These are phyloP conservation scores for Bombus huntii DNA, from an alignment of 1,140 invertebrate genomes.

Conservation along the genomic window DNA sequence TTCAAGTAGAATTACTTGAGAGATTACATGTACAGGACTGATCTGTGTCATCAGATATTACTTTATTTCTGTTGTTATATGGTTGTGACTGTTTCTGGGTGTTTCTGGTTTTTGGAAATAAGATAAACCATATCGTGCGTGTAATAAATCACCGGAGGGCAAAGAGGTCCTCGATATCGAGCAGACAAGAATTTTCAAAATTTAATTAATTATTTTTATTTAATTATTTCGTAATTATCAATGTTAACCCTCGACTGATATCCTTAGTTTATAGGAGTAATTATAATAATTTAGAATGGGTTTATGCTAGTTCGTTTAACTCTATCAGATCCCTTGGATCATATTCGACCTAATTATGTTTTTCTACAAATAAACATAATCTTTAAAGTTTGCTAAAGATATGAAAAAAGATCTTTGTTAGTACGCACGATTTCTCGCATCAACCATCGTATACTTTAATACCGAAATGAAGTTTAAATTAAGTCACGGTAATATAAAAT, in stretches of 20 bases:
- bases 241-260: too few relatives aligned
- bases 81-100: neutral
- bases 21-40: constrained; percentile 2
- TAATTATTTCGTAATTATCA: neutral
- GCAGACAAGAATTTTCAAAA: too few relatives aligned
- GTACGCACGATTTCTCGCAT: neutral
- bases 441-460: too few relatives aligned
- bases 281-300: neutral
- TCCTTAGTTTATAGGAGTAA: neutral
- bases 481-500: too few relatives aligned
- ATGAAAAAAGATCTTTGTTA: too few relatives aligned
- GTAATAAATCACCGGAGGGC: neutral
- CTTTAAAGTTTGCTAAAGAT: too few relatives aligned
- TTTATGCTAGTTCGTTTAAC: too few relatives aligned
- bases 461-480: too few relatives aligned
- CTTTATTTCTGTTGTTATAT: neutral
- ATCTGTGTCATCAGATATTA: constrained; percentile 37
- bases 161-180: neutral
- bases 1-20: constrained; percentile 11
- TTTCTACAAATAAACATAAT: too few relatives aligned
- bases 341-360: too few relatives aligned
- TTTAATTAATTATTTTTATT: neutral
- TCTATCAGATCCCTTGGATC: too few relatives aligned
- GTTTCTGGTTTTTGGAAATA: neutral
- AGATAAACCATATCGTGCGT: neutral